These are phyloP conservation scores for Chanos chanos DNA, from an alignment of 2,797 vertebrate species.

Conservation along the genomic window DNA sequence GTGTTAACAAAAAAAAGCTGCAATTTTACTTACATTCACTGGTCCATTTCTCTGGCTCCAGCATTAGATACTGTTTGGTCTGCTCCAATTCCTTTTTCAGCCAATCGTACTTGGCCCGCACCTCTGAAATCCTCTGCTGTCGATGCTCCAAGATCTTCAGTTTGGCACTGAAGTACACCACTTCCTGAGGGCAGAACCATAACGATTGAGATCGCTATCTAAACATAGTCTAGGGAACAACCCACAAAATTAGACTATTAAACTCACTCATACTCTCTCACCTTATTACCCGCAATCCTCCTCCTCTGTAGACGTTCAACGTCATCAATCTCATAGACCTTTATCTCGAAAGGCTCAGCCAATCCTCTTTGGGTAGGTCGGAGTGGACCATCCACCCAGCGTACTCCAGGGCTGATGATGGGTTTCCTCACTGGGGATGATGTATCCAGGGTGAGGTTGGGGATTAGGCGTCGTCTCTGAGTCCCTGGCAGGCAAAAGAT, in stretches of 20 bases:
- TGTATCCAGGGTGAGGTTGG: slow-evolving; percentile 84
- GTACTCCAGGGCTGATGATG: slow-evolving; percentile 75
- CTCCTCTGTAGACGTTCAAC: slow-evolving; percentile 91
- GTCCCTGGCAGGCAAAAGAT: slow-evolving; percentile 74
- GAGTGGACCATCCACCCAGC: slow-evolving; percentile 95
- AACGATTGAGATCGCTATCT: slow-evolving; percentile 7
- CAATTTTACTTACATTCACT: slow-evolving; percentile 83
- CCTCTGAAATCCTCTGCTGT: slow-evolving; percentile 92
- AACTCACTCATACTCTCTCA: slow-evolving; percentile 53
- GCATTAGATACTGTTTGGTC: slow-evolving; percentile 95
- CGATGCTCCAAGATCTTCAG: slow-evolving; percentile 89
- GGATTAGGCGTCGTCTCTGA: slow-evolving; percentile 89
- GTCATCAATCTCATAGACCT: slow-evolving; percentile 98
- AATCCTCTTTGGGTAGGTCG: slow-evolving; percentile 74
- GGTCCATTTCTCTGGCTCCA: slow-evolving; percentile 95
- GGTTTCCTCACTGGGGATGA: slow-evolving; percentile 80
- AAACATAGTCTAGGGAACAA: slow-evolving; percentile 9
- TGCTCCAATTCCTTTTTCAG: slow-evolving; percentile 94
- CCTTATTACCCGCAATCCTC: slow-evolving; percentile 80
- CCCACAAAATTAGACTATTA: not conserved
- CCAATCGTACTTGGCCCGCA: slow-evolving; percentile 91
- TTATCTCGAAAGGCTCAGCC: slow-evolving; percentile 95
- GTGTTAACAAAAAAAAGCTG: too few relatives aligned
- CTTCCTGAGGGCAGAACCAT: slow-evolving; percentile 65
- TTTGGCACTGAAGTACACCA: slow-evolving; percentile 83